These are phyloP conservation scores for Diabrotica undecimpunctata DNA, from an alignment of 1,140 invertebrate genomes.

Conservation along the genomic window DNA sequence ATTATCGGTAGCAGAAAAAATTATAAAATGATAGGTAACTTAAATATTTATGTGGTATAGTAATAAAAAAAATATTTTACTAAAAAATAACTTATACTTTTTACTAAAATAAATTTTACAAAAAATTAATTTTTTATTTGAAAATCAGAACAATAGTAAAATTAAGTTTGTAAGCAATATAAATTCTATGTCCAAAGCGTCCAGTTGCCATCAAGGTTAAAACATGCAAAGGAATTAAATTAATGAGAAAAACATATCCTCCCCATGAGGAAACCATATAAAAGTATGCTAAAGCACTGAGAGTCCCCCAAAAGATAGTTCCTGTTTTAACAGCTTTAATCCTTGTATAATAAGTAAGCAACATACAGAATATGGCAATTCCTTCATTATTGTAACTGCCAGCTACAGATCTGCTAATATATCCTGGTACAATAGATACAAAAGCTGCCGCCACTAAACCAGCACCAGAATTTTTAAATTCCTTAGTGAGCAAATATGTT, in stretches of 20 bases:
- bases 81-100: too few species aligned
- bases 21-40: too few species aligned
- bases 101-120: too few species aligned
- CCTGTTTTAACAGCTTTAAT: constrained; percentile 97
- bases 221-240: constrained; percentile 95
- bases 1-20: too few species aligned
- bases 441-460: constrained; percentile 91
- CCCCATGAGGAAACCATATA: constrained; percentile 99
- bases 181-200: constrained; percentile 90
- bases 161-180: constrained; percentile 96
- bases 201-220: constrained; percentile 91
- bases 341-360: constrained; percentile 96
- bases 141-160: too few species aligned
- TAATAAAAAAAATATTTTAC: too few species aligned
- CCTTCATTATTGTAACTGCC: constrained; percentile 99
- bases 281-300: constrained; percentile 92
- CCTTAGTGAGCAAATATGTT: constrained; percentile 93
- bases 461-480: constrained; percentile 87
- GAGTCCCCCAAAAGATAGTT: constrained; percentile 85
- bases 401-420: constrained; percentile 95
- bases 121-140: too few species aligned
- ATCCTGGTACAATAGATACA: constrained; percentile 96
- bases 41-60: too few species aligned
- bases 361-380: constrained; percentile 98
- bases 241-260: constrained; percentile 97